Base-by-base conservation (phyloP, 2,888 invertebrate genomes). In the Philonicus albiceps region DNA sequence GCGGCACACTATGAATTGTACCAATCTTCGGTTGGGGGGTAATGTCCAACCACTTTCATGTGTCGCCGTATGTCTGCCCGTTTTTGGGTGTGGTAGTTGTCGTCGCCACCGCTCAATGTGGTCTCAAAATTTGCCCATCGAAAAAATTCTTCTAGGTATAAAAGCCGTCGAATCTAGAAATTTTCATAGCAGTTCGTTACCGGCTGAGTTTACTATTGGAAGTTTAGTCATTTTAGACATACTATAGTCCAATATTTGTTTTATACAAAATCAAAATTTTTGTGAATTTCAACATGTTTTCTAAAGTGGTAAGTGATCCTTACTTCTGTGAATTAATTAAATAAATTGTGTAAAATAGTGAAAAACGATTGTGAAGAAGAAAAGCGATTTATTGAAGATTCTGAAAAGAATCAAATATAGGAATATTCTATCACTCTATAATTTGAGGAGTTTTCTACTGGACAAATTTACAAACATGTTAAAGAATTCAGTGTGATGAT, bases 191-290 rank as follows among this genome's bases (percentile, higher is more conserved):
- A 92, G 92, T 92, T 90, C 91, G 89, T 89, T 89, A 89, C 89
- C 90, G 90, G 90, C 91, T 90, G 90, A 91, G 90, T 91, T 89
- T 88, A 91, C 90, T 91, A 91, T 92, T 92, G 92, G 92, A 92
- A 92, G 92, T 92, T 92, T 88, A 87, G 88, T 88, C 86, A 64
- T 76, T 87, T 86, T 92, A 90, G 90, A 88, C 89, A 88, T 90
- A 80, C 90, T 90, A 92, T 91, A 92, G 92, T 92, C 92, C 92
- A 91, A 91, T 74, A 81, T 53, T 75, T 55, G 31, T 34, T 55
- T 19, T 55, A 11, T 55, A 8, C 22, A 7, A 64, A 64, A 64
- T 64, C 64, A 7, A 64, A 64, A 22, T 16, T 11, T 53, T 30
- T 22, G 86, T 86, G 86, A 87, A 87, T 88, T 72, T 87, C 64